These are phyloP conservation scores for Rhagoletis pomonella DNA, from an alignment of 1,140 invertebrate species.

Conservation along the genomic window DNA sequence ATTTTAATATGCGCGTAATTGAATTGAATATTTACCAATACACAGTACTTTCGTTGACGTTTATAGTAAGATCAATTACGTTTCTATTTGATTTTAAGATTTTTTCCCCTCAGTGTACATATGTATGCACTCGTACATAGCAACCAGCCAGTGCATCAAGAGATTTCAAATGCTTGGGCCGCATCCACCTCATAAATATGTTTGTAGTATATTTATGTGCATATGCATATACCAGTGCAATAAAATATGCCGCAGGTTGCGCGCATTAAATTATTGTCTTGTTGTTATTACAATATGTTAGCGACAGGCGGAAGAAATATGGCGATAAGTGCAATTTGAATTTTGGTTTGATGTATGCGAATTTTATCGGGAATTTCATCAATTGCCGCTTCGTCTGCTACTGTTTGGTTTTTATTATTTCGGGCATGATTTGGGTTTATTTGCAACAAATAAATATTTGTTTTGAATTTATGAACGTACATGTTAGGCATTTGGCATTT, in stretches of 20 bases:
- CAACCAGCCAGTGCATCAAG: neutral
- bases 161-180: neutral
- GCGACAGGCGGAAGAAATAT: neutral
- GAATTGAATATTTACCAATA: no score
- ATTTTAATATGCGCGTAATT: no score
- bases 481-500: no score
- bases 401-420: no score
- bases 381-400: neutral
- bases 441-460: no score
- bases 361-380: neutral
- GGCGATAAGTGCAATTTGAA: conserved; percentile 2
- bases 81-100: no score
- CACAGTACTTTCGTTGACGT: no score
- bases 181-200: neutral
- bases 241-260: neutral
- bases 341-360: neutral
- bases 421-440: no score
- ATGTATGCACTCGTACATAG: neutral
- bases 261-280: neutral
- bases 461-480: no score
- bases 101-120: no score
- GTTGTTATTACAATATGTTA: neutral
- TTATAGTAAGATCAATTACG: no score
- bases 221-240: neutral
- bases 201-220: neutral